Evolutionary conservation across 2,113 vertebrate species (phyloP).

Genomic region (Gulo gulo): DNA sequence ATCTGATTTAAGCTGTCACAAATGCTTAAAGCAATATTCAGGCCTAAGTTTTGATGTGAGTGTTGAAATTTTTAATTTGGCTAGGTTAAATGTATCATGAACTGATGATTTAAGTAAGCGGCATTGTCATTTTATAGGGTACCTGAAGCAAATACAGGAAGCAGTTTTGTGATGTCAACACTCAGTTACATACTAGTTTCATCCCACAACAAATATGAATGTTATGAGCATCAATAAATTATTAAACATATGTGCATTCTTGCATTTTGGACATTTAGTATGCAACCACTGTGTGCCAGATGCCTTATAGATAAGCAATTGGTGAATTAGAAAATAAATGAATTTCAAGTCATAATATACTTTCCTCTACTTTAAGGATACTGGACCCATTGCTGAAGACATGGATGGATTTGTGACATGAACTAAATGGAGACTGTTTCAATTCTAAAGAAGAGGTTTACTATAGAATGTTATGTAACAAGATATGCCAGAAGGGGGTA

Average conservation of each 20-base stretch:
- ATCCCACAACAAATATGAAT: not conserved
- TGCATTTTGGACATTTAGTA: not conserved
- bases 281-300: not conserved
- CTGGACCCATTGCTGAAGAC: not conserved
- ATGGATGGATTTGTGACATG: not conserved
- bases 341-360: not conserved
- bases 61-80: not conserved
- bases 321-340: not conserved
- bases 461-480: not conserved
- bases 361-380: not conserved
- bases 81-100: not conserved
- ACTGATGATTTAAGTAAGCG: not conserved
- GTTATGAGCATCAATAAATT: not conserved
- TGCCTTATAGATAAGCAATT: not conserved
- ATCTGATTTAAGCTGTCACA: not conserved
- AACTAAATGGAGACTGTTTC: not conserved
- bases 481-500: not conserved
- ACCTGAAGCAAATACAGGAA: not conserved
- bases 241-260: not conserved
- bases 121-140: not conserved
- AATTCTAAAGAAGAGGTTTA: not conserved
- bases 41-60: not conserved
- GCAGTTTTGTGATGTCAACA: not conserved
- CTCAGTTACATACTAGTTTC: not conserved
- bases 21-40: not conserved